Percentiles rank a stretch among this genome's conserved stretches.
These are phyloP conservation scores for Aplysina aerophoba DNA, from an alignment of 37 sponge, comb jelly and placozoan species.

Conservation along the genomic window DNA sequence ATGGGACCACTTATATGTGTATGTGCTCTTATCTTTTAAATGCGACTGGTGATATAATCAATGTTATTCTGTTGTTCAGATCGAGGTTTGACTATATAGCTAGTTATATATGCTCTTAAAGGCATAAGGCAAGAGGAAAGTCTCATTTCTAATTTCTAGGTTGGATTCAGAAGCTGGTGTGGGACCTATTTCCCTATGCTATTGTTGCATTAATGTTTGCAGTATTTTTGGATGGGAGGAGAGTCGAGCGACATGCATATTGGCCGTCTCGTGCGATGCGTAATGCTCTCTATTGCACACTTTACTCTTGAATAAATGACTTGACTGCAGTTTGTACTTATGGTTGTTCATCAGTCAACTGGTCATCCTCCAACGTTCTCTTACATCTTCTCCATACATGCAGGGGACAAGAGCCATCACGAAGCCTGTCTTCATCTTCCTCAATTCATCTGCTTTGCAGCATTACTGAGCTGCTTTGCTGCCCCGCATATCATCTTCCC, in stretches of 20 bases:
- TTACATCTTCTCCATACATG: too few species aligned
- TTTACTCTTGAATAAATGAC: too few species aligned
- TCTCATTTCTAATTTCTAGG: not conserved
- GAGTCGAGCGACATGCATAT: not conserved
- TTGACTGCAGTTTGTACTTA: too few species aligned
- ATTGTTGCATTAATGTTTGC: slow-evolving; percentile 55
- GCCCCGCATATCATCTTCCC: slow-evolving; percentile 47
- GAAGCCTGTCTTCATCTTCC: slow-evolving; percentile 71
- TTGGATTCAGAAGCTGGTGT: slow-evolving; percentile 36
- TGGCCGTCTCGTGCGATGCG: too few species aligned
- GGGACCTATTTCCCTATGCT: slow-evolving; percentile 69
- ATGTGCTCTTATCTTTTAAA: too few species aligned
- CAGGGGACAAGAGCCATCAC: slow-evolving; percentile 82
- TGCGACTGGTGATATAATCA: too few species aligned
- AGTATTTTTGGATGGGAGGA: slow-evolving; percentile 51
- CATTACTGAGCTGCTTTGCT: slow-evolving; percentile 58
- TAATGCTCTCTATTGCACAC: too few species aligned
- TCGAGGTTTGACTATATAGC: too few species aligned
- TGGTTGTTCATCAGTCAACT: not conserved
- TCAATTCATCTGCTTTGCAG: slow-evolving; percentile 82
- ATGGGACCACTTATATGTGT: too few species aligned
- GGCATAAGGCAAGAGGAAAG: not conserved
- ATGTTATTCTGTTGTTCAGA: too few species aligned
- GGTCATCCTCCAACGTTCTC: too few species aligned
- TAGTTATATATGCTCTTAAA: too few species aligned